These are phyloP conservation scores for Troides helena DNA, from an alignment of 2,888 invertebrate species.

Conservation along the genomic window DNA sequence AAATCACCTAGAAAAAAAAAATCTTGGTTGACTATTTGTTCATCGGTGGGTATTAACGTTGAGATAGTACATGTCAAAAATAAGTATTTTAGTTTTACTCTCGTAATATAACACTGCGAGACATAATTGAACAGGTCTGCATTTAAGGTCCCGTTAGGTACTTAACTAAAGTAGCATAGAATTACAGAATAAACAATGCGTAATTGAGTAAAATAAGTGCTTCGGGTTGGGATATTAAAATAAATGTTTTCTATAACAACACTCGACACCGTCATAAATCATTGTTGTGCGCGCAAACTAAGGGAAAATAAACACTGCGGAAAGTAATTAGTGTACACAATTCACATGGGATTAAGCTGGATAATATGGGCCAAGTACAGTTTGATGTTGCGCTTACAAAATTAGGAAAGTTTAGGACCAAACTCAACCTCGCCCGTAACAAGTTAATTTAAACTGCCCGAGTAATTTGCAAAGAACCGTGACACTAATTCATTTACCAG, in stretches of 20 bases:
- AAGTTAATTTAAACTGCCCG: slow-evolving; percentile 78
- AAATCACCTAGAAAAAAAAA: no score
- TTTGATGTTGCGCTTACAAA: slow-evolving; percentile 78
- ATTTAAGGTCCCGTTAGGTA: neutral
- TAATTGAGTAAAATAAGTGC: neutral
- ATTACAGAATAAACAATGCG: neutral
- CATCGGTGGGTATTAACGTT: no score
- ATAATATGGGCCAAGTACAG: slow-evolving; percentile 74
- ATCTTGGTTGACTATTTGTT: no score
- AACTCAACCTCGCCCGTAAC: slow-evolving; percentile 71
- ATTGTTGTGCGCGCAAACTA: slow-evolving; percentile 66
- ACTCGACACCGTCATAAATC: slow-evolving; percentile 64
- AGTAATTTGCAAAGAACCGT: slow-evolving; percentile 72
- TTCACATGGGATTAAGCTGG: slow-evolving; percentile 76
- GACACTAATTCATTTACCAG: slow-evolving; percentile 76
- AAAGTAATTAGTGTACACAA: slow-evolving; percentile 78
- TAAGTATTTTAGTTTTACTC: neutral
- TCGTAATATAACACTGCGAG: neutral
- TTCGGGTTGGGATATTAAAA: slow-evolving; percentile 1
- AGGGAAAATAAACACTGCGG: slow-evolving; percentile 74
- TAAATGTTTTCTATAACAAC: slow-evolving; percentile 27
- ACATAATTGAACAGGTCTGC: no score
- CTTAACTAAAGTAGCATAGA: neutral
- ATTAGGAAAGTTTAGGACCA: slow-evolving; percentile 77
- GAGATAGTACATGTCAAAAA: neutral